These are phyloP conservation scores for Apis mellifera DNA, from an alignment of 1,140 invertebrate species.

Conservation along the genomic window Amel_HAv3.1 CM009939.2:4420001-4420500, in stretches of 20 bases:
- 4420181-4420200: neutral
- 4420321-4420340: slow-evolving; percentile 23
- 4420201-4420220: slow-evolving; percentile 46
- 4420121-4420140: slow-evolving; percentile 62
- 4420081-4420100: slow-evolving; percentile 62
- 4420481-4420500: too few relatives aligned
- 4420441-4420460: neutral
- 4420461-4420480: neutral
- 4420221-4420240: slow-evolving; percentile 51
- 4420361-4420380: neutral
- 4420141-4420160: slow-evolving; percentile 55
- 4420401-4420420: slow-evolving; percentile 34
- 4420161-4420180: slow-evolving; percentile 14
- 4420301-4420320: slow-evolving; percentile 37
- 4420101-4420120: slow-evolving; percentile 64
- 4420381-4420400: too few relatives aligned
- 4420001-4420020: slow-evolving; percentile 71
- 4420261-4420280: slow-evolving; percentile 46
- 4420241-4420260: slow-evolving; percentile 51
- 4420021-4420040: slow-evolving; percentile 74
- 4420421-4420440: neutral
- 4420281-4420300: slow-evolving; percentile 35
- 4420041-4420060: slow-evolving; percentile 77
- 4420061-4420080: slow-evolving; percentile 74
- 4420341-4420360: slow-evolving; percentile 8